phyloP scores from a whole-genome alignment of 2,113 vertebrate genomes.

The Numenius arquata region DNA sequence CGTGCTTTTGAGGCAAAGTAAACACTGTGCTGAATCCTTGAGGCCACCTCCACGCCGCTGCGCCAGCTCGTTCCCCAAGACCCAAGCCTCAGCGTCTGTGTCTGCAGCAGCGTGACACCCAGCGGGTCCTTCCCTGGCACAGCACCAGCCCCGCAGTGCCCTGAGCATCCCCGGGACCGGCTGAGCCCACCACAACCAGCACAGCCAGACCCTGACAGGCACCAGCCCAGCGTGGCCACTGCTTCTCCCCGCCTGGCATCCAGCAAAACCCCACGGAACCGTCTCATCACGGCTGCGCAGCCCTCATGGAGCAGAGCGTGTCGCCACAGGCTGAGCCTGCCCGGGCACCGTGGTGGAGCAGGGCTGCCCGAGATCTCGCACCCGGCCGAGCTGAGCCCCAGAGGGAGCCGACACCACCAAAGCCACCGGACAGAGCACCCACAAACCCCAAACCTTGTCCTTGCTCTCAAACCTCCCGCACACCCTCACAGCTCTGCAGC shows the following conservation, averaged over 20 bases:
- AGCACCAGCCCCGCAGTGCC: accelerated
- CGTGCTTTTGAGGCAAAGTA: not conserved
- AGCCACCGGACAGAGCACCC: not conserved
- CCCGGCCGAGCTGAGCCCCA: not conserved
- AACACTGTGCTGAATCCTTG: accelerated
- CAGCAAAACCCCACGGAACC: not conserved
- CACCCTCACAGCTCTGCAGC: not conserved
- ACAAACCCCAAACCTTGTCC: not conserved
- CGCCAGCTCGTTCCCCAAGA: not conserved
- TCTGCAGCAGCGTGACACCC: not conserved
- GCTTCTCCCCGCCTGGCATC: accelerated
- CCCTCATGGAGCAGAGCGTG: not conserved
- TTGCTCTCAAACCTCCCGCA: not conserved
- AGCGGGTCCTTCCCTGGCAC: accelerated
- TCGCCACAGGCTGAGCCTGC: not conserved
- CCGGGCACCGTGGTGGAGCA: not conserved
- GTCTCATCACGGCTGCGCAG: accelerated
- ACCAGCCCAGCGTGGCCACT: accelerated
- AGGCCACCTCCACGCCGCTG: not conserved
- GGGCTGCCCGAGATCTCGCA: not conserved
- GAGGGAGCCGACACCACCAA: accelerated
- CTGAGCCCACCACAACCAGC: accelerated
- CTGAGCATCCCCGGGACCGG: not conserved
- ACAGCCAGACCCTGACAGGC: not conserved
- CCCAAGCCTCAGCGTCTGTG: accelerated